Evolutionary conservation across 1,140 invertebrate genomes (phyloP).

Genomic region (Anastrepha ludens): DNA sequence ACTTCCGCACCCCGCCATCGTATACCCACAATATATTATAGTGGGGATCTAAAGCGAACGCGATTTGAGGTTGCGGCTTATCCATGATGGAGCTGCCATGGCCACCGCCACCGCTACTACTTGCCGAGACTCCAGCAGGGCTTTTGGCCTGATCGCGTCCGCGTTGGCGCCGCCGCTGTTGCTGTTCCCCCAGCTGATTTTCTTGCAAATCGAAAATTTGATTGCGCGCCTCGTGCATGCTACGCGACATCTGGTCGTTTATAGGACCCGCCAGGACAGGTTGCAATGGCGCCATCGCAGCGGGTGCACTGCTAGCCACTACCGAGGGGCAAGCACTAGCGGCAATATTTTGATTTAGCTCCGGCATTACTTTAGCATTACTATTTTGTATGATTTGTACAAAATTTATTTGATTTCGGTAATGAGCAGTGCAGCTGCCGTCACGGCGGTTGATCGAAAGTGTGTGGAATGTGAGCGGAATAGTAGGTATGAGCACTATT

Average conservation of each 20-base stretch:
- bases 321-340: slow-evolving; percentile 61
- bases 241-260: slow-evolving; percentile 72
- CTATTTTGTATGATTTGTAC: slow-evolving; percentile 65
- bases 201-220: slow-evolving; percentile 71
- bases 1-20: slow-evolving; percentile 81
- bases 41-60: slow-evolving; percentile 84
- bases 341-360: slow-evolving; percentile 70
- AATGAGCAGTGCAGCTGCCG: slow-evolving; percentile 88
- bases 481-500: slow-evolving; percentile 68
- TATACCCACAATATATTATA: slow-evolving; percentile 92
- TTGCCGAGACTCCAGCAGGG: neutral
- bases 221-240: slow-evolving; percentile 72
- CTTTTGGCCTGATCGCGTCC: slow-evolving; percentile 46
- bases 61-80: slow-evolving; percentile 65
- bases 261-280: slow-evolving; percentile 58
- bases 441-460: slow-evolving; percentile 88
- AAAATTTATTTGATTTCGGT: slow-evolving; percentile 84
- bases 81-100: slow-evolving; percentile 56
- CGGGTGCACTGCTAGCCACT: slow-evolving; percentile 53
- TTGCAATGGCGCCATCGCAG: slow-evolving; percentile 16
- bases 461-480: slow-evolving; percentile 80
- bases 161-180: slow-evolving; percentile 56
- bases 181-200: slow-evolving; percentile 54
- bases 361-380: slow-evolving; percentile 59
- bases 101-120: neutral